Evolutionary conservation across 2,888 invertebrate genomes (phyloP).

Genomic region (Trichopoda pennipes): DNA sequence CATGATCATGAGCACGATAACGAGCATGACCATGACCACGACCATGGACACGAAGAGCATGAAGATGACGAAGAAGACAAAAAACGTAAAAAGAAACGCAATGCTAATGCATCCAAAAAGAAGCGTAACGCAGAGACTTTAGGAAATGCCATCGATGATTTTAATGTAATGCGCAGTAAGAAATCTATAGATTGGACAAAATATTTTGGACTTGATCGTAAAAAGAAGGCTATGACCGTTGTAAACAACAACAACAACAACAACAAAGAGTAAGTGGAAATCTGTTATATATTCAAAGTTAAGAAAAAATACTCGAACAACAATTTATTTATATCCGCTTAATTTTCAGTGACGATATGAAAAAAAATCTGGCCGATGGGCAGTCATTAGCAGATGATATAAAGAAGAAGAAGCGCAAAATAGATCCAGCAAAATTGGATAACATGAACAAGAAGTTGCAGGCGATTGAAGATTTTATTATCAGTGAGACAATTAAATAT

Average conservation of each 20-base stretch:
- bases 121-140: slow-evolving; percentile 73
- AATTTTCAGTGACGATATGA: slow-evolving; percentile 68
- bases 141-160: slow-evolving; percentile 78
- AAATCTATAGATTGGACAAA: slow-evolving; percentile 93
- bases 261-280: slow-evolving; percentile 57
- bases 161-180: slow-evolving; percentile 84
- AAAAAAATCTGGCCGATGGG: slow-evolving; percentile 63
- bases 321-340: neutral
- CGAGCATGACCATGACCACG: slow-evolving; percentile 76
- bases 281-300: neutral
- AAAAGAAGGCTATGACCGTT: slow-evolving; percentile 83
- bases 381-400: slow-evolving; percentile 81
- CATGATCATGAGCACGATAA: slow-evolving; percentile 74
- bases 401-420: slow-evolving; percentile 75
- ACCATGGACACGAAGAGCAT: slow-evolving; percentile 79
- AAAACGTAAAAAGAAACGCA: slow-evolving; percentile 81
- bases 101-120: slow-evolving; percentile 69
- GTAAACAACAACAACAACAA: slow-evolving; percentile 29
- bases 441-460: slow-evolving; percentile 88
- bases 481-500: slow-evolving; percentile 89
- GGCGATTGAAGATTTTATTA: slow-evolving; percentile 88
- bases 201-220: slow-evolving; percentile 92
- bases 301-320: too few relatives aligned
- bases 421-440: slow-evolving; percentile 84
- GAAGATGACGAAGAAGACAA: slow-evolving; percentile 79